These are phyloP conservation scores for Caradrina kadenii DNA, from an alignment of 2,888 invertebrate species.

Conservation along the genomic window DNA sequence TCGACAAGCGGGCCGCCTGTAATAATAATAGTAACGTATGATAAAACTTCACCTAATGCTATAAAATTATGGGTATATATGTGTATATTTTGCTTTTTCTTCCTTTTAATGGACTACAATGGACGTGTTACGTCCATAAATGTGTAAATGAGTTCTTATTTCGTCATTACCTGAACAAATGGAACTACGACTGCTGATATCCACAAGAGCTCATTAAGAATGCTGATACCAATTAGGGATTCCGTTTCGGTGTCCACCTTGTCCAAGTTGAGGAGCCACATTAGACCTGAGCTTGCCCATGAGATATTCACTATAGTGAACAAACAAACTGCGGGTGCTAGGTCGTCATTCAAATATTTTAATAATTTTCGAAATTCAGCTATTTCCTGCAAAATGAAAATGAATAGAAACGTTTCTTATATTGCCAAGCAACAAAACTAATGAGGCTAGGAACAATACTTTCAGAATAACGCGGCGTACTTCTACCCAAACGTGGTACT, in stretches of 20 bases:
- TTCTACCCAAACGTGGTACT: too few species aligned
- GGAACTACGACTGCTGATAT: conserved; percentile 92
- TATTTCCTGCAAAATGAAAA: conserved; percentile 91
- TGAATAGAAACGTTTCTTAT: too few species aligned
- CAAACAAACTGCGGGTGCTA: conserved; percentile 94
- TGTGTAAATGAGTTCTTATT: neutral
- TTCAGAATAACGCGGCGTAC: too few species aligned
- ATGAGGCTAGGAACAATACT: too few species aligned
- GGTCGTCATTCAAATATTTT: conserved; percentile 94
- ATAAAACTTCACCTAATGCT: neutral
- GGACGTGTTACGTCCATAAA: neutral
- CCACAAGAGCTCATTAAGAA: conserved; percentile 92
- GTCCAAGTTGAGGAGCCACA: conserved; percentile 92
- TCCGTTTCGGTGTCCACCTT: conserved; percentile 90
- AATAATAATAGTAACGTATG: conserved; percentile 61
- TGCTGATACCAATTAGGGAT: conserved; percentile 91
- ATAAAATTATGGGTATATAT: too few species aligned
- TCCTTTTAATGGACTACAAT: too few species aligned
- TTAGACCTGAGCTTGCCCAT: conserved; percentile 93
- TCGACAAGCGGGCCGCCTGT: conserved; percentile 94
- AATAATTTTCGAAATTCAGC: conserved; percentile 94
- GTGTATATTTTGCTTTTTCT: too few species aligned
- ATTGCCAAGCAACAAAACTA: too few species aligned
- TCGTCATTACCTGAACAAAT: conserved; percentile 92
- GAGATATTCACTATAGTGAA: conserved; percentile 94